Evolutionary conservation across 1,140 invertebrate genomes (phyloP).

Genomic region (Drosophila rhopaloa): DNA sequence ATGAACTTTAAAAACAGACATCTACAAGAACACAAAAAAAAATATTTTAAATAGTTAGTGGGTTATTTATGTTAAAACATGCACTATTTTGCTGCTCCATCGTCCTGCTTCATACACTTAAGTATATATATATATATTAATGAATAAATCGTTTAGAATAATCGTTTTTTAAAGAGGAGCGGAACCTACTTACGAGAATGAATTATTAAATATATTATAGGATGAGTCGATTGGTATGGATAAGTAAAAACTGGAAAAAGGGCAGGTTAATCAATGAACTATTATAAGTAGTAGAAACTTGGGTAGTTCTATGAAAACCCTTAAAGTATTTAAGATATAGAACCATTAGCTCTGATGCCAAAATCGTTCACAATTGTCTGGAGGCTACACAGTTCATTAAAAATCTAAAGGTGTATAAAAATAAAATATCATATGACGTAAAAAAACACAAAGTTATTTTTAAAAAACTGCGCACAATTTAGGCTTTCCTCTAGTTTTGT

Average conservation of each 20-base stretch:
- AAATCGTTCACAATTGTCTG: background rate
- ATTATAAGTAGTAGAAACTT: background rate
- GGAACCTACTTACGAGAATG: constrained; percentile 14
- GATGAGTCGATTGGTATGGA: constrained; percentile 18
- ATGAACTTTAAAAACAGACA: constrained; percentile 6
- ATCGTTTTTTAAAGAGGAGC: constrained; percentile 20
- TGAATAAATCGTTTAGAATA: constrained; percentile 25
- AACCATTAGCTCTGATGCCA: background rate
- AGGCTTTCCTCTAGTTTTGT: background rate
- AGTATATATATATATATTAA: constrained; percentile 5
- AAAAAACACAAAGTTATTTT: background rate
- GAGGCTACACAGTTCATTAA: background rate
- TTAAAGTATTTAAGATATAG: background rate
- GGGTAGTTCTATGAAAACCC: background rate
- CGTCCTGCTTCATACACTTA: background rate
- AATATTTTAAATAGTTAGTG: constrained; percentile 9
- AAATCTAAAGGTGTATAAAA: background rate
- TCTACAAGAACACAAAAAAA: constrained; percentile 9
- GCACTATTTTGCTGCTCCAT: constrained; percentile 10
- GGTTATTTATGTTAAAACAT: constrained; percentile 23
- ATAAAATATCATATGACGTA: background rate
- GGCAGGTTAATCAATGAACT: background rate
- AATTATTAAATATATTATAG: constrained; percentile 20
- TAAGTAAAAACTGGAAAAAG: background rate
- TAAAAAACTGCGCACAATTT: too few relatives aligned